Evolutionary conservation across 2,888 invertebrate species (phyloP).

Genomic region (Lymantria dispar): DNA sequence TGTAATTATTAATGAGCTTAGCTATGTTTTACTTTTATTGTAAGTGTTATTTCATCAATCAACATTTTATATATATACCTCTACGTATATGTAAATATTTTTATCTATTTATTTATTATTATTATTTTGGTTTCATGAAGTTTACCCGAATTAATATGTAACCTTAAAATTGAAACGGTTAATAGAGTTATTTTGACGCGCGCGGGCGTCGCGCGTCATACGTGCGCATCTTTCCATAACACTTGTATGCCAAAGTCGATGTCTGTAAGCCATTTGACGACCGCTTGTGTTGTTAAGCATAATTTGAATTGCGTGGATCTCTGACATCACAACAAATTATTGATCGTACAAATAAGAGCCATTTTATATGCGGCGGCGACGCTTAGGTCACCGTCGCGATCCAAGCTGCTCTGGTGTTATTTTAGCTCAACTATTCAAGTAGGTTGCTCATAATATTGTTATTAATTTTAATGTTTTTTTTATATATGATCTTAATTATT

Average conservation of each 20-base stretch:
- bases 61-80: slow-evolving; percentile 76
- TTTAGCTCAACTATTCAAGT: slow-evolving; percentile 79
- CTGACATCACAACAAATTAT: slow-evolving; percentile 75
- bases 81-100: slow-evolving; percentile 75
- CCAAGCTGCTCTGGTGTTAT: slow-evolving; percentile 79
- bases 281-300: slow-evolving; percentile 52
- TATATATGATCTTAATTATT: slow-evolving; percentile 48
- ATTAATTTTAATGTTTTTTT: slow-evolving; percentile 69
- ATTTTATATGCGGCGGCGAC: slow-evolving; percentile 56
- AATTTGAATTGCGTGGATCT: slow-evolving; percentile 60
- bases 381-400: slow-evolving; percentile 52
- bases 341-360: slow-evolving; percentile 78
- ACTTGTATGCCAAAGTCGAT: slow-evolving; percentile 79
- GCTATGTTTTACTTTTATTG: slow-evolving; percentile 80
- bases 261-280: slow-evolving; percentile 72
- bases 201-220: slow-evolving; percentile 28
- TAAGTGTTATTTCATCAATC: slow-evolving; percentile 82
- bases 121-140: slow-evolving; percentile 63
- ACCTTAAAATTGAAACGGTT: slow-evolving; percentile 45
- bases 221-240: slow-evolving; percentile 47
- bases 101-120: slow-evolving; percentile 70
- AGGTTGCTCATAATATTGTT: slow-evolving; percentile 79
- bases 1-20: slow-evolving; percentile 82
- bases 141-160: slow-evolving; percentile 68
- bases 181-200: slow-evolving; percentile 30